Evolutionary conservation across 2,113 vertebrate genomes (phyloP).

Genomic region (Aptenodytes patagonicus): DNA sequence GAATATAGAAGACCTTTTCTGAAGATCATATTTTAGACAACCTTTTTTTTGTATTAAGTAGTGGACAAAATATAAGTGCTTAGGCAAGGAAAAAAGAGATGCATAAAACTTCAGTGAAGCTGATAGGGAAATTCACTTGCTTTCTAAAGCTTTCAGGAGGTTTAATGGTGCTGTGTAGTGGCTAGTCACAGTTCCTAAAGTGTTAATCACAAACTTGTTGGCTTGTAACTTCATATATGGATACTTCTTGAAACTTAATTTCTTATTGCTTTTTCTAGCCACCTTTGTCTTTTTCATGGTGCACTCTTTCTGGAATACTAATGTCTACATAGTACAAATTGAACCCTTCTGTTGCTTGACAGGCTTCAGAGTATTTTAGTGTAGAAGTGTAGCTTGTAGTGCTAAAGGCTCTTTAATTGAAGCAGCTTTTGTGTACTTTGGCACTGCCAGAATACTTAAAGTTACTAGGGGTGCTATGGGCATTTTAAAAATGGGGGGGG

Average conservation of each 20-base stretch:
- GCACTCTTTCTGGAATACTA: background rate
- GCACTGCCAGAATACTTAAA: background rate
- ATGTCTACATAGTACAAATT: background rate
- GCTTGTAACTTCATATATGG: background rate
- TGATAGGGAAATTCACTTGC: background rate
- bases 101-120: background rate
- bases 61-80: background rate
- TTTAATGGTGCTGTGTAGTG: background rate
- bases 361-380: background rate
- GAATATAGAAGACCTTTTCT: background rate
- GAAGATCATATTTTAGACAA: background rate
- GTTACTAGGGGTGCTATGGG: background rate
- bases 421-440: background rate
- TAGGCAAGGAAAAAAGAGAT: background rate
- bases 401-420: background rate
- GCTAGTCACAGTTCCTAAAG: background rate
- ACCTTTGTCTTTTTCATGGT: background rate
- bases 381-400: background rate
- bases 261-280: background rate
- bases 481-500: background rate
- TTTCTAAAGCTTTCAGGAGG: background rate
- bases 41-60: background rate
- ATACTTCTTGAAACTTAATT: background rate
- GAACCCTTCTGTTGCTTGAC: background rate
- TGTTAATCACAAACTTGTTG: background rate